Base-by-base conservation (phyloP, 2,888 invertebrate genomes). In the Coenonympha arcania region DNA sequence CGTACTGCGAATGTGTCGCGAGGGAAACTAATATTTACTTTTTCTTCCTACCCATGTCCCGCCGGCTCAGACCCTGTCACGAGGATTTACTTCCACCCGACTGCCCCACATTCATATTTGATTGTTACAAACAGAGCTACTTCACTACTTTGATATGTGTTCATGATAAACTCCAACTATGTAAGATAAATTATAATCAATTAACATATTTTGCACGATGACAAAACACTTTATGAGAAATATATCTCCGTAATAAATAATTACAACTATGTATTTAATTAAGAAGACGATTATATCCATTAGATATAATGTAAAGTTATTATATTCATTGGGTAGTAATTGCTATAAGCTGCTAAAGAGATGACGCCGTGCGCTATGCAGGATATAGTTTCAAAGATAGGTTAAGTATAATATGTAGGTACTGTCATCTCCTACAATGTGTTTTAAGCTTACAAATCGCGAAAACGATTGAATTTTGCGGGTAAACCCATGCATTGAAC, bases 21-120 rank as follows among this genome's bases (percentile, higher is more conserved):
- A 73, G 76, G 73, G 71, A 74, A 77, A 78, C 79, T 79, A 81
- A 81, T 83, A 84, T 84, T 85, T 81, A 73, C 76, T 65, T 73
- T 65, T 73, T 75, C 73, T 74, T 77, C 75, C 73, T 73, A 69
- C 71, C 73, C 72, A 71, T 72, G 77, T 79, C 74, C 81, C 76
- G 63, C 79, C 75, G 73, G 68, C 69, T 66, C 64, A 65, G 67
- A 70, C 56, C 55, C 56, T 73, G 78, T 76, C 77, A 68, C 65
- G 65, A 62, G 69, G 66, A 61, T 71, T 79, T 80, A 76, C 74
- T 78, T 79, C 77, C 79, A 76, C 76, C 62, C 69, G 67, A 69
- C 69, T 73, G 65, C 69, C 66, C 68, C 69, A 67, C 41, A 53
- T 55, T 26, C 44, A 48, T 66, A 59, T 61, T 53, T 37, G n/a